A percentile compares a stretch with the other conserved stretches of the same genome.
Evolutionary conservation across 1,140 invertebrate genomes (phyloP).

Genomic region (Aphaenogaster rudis): DNA sequence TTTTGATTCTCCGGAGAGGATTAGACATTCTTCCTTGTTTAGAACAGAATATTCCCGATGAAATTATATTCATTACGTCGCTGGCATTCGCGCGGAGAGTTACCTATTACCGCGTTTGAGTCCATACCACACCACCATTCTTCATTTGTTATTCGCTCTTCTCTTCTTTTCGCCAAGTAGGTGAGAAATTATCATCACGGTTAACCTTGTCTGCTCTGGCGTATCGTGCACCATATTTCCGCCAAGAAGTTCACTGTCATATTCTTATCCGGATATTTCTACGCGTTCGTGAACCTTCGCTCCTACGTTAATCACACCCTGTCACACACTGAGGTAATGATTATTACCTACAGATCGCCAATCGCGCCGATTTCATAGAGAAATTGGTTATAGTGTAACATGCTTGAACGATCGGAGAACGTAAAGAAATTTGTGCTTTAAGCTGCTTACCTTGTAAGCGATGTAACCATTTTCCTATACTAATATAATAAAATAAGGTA

Average conservation of each 20-base stretch:
- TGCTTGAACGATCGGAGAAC: neutral
- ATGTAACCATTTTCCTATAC: neutral
- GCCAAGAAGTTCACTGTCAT: slow-evolving; percentile 21
- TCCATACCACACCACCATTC: neutral
- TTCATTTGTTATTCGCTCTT: slow-evolving; percentile 25
- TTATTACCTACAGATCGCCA: neutral
- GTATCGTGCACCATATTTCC: neutral
- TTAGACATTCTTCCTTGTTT: neutral
- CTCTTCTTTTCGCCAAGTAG: neutral
- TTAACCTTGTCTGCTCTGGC: neutral
- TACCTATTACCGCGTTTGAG: neutral
- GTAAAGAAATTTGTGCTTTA: neutral
- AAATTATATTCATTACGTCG: slow-evolving; percentile 8
- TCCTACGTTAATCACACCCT: slow-evolving; percentile 32
- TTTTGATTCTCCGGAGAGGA: neutral
- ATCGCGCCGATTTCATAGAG: slow-evolving; percentile 5
- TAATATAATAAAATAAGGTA: neutral
- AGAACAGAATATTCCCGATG: neutral
- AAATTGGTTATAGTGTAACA: neutral
- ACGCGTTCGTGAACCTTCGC: slow-evolving; percentile 26
- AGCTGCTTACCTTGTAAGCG: neutral
- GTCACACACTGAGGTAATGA: slow-evolving; percentile 3
- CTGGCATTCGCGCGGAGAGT: neutral
- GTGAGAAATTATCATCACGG: slow-evolving; percentile 39
- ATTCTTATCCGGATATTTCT: neutral